Conservation (phyloP, 1,140 invertebrate genomes). For the Chrysomallon squamiferum region DNA sequence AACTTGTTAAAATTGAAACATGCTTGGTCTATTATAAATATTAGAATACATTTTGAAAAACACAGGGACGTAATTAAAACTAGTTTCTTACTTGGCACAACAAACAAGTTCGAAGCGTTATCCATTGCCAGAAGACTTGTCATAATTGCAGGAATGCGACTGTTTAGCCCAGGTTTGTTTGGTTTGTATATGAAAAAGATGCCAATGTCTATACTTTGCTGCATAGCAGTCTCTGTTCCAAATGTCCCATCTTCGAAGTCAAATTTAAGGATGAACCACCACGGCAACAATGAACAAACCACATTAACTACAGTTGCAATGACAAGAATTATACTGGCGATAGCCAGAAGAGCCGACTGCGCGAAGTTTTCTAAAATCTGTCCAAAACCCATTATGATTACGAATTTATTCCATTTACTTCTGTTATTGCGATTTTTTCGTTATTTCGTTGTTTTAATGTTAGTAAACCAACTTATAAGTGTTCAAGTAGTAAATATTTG, state of each 20-base stretch:
- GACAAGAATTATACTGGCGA: background rate
- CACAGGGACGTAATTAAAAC: too few relatives aligned
- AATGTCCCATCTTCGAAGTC: background rate
- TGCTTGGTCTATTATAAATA: too few relatives aligned
- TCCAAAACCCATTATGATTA: too few relatives aligned
- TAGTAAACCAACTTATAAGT: too few relatives aligned
- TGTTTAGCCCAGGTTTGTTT: background rate
- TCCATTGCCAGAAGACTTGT: background rate
- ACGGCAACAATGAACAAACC: background rate
- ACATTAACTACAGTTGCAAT: background rate
- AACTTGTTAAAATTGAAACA: too few relatives aligned
- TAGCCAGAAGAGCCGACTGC: background rate
- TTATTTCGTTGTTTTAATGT: too few relatives aligned
- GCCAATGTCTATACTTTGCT: background rate
- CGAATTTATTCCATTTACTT: too few relatives aligned
- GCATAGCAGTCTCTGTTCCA: background rate
- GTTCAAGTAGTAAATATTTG: too few relatives aligned
- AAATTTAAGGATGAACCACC: background rate
- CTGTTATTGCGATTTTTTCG: too few relatives aligned
- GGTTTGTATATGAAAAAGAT: constrained; percentile 3
- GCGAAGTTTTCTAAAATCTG: background rate
- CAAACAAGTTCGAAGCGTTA: background rate
- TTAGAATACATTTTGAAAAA: too few relatives aligned
- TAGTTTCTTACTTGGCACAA: background rate
- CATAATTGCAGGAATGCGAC: background rate